Percentiles rank a stretch among this genome's conserved stretches.
phyloP scores from a whole-genome alignment of 2,113 vertebrate genomes.

The Butorides virescens region DNA sequence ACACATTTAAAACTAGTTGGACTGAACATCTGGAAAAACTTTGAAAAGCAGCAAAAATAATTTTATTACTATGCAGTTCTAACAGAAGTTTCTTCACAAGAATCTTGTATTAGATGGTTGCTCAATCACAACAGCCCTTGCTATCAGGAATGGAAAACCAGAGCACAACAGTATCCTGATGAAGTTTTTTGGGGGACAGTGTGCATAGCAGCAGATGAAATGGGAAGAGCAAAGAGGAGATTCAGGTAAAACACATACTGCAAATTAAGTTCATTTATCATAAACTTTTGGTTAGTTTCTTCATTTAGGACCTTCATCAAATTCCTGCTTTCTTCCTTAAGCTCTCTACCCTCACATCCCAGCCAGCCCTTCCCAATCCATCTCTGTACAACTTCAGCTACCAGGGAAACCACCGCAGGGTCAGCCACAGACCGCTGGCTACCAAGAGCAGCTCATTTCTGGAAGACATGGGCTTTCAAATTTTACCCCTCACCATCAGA shows the following conservation, averaged over 20 bases:
- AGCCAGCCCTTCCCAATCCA: not conserved
- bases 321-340: not conserved
- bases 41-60: not conserved
- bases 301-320: not conserved
- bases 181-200: not conserved
- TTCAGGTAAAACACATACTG: not conserved
- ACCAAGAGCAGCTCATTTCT: not conserved
- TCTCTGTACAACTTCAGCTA: not conserved
- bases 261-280: not conserved
- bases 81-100: not conserved
- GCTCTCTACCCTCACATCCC: not conserved
- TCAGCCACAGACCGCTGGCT: not conserved
- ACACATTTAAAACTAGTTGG: not conserved
- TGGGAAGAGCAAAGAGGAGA: not conserved
- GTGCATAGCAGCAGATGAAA: not conserved
- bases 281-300: not conserved
- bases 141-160: not conserved
- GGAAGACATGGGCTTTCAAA: not conserved
- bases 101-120: not conserved
- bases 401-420: rapidly evolving
- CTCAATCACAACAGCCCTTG: not conserved
- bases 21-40: not conserved
- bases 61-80: not conserved
- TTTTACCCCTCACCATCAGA: not conserved
- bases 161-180: not conserved